These are phyloP conservation scores for Chrysochloris asiatica DNA, from an alignment of 2,113 vertebrate species.

Conservation along the genomic window DNA sequence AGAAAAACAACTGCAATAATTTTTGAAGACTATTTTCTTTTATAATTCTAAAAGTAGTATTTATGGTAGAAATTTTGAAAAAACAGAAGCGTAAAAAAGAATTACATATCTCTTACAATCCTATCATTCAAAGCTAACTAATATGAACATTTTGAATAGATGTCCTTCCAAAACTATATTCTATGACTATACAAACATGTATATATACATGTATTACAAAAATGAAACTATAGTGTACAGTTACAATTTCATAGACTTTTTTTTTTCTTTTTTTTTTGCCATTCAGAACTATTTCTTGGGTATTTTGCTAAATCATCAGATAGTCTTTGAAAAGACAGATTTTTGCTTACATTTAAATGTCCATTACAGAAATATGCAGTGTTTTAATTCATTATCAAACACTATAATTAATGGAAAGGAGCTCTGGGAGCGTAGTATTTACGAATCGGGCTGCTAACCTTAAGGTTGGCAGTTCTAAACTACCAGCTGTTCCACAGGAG, in stretches of 20 bases:
- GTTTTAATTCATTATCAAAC: too few relatives aligned
- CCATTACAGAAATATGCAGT: background rate
- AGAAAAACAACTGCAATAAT: background rate
- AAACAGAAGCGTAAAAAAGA: background rate
- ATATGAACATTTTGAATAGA: background rate
- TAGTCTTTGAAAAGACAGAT: too few relatives aligned
- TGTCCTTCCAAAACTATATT: background rate
- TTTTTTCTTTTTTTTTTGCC: background rate
- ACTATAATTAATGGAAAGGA: too few relatives aligned
- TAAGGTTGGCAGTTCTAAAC: too few relatives aligned
- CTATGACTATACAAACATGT: background rate
- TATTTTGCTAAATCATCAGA: background rate
- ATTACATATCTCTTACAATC: background rate
- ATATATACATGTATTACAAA: background rate
- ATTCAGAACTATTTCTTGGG: background rate
- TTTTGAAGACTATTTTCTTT: background rate
- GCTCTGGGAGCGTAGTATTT: too few relatives aligned
- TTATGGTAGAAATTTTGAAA: constrained; percentile 13
- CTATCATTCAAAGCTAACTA: background rate
- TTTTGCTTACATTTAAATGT: background rate
- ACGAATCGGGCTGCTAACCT: too few relatives aligned
- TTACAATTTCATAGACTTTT: background rate
- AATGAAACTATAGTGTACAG: background rate
- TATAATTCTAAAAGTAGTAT: background rate
- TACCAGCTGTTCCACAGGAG: too few relatives aligned